Conservation (phyloP, 2,888 invertebrate species). For the Rutpela maculata region DNA sequence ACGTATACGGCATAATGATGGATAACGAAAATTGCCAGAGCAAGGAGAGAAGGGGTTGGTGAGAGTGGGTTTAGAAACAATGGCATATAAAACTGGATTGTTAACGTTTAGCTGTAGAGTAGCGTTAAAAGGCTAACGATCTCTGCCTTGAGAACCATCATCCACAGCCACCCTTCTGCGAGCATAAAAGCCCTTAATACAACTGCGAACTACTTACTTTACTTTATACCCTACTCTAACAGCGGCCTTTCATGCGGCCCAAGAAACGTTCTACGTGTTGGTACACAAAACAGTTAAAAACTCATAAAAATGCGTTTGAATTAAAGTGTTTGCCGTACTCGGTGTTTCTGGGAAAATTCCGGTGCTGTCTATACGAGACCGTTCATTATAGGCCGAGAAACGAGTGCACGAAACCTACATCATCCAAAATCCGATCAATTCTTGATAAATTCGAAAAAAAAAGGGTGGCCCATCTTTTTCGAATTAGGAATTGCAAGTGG, state of each 20-base stretch:
- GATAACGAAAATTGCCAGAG: constrained; percentile 27
- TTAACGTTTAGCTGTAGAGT: constrained; percentile 51
- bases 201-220: constrained; percentile 53
- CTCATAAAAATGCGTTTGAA: neutral
- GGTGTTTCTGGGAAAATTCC: neutral
- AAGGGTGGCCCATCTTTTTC: too few relatives aligned
- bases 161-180: constrained; percentile 52
- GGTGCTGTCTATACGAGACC: too few relatives aligned
- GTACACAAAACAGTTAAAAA: constrained; percentile 24
- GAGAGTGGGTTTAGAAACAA: constrained; percentile 46
- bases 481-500: too few relatives aligned
- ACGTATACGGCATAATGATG: constrained; percentile 34
- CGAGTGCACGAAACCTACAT: too few relatives aligned
- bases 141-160: constrained; percentile 53
- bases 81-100: constrained; percentile 50
- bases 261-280: constrained; percentile 41
- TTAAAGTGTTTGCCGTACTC: neutral
- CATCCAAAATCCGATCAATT: too few relatives aligned
- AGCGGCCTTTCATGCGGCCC: constrained; percentile 40
- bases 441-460: too few relatives aligned
- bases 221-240: constrained; percentile 21
- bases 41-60: constrained; percentile 1
- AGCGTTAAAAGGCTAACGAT: constrained; percentile 57
- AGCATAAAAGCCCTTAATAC: constrained; percentile 55
- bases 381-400: too few relatives aligned